Conservation (phyloP, 2,113 vertebrate genomes). For the Halichoerus grypus region DNA sequence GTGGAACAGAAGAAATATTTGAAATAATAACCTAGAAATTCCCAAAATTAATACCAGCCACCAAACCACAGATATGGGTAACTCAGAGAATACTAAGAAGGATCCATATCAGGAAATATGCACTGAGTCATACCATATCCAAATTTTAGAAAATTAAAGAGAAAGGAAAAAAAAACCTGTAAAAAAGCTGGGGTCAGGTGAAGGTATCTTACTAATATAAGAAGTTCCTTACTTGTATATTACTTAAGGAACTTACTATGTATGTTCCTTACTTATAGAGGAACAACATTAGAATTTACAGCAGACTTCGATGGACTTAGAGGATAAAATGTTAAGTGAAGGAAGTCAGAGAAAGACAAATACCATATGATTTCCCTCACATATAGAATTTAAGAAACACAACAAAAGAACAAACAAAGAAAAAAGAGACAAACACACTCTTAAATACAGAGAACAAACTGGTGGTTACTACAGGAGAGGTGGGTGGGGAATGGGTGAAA, state of each 20-base stretch:
- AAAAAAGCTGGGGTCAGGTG: not conserved
- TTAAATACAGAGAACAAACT: not conserved
- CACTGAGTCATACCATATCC: not conserved
- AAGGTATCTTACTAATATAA: no score
- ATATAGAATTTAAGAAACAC: not conserved
- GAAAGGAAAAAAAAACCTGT: not conserved
- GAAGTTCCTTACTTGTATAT: not conserved
- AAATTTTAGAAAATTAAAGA: not conserved
- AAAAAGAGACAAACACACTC: not conserved
- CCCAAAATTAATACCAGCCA: not conserved
- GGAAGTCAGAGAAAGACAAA: not conserved
- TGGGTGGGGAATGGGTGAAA: not conserved
- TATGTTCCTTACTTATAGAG: not conserved
- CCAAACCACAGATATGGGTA: not conserved
- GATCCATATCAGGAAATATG: not conserved
- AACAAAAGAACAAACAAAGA: not conserved
- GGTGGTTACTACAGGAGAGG: not conserved
- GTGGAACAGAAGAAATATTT: not conserved
- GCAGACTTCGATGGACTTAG: not conserved
- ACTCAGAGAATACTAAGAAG: not conserved
- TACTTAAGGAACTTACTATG: not conserved
- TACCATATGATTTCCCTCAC: not conserved
- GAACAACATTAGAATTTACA: not conserved
- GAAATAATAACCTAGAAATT: not conserved
- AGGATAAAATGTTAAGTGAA: not conserved